Evolutionary conservation across 2,888 invertebrate genomes (phyloP), one percentile per base, ranked within the genome.

Genomic region (Netelia virgata): DNA sequence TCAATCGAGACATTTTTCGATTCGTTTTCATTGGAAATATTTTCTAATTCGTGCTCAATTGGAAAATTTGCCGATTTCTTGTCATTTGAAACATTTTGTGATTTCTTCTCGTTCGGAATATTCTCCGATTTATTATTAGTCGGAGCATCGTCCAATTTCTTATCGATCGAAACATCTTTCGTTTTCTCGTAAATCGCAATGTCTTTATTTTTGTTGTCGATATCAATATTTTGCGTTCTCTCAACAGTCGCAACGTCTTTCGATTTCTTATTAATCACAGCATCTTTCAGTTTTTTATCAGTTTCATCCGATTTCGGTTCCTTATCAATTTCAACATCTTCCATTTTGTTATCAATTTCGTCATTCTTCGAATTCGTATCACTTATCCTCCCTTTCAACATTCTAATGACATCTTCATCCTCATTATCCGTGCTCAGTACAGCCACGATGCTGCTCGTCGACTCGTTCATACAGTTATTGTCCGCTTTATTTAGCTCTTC

Each of bases 371-470:
- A 23, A 47, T 76, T 76, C 53, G 57, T 36, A 43, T 41, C 36
- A n/a, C 23, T n/a, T n/a, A 3, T n/a, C 1, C n/a, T 28, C 1
- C 28, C 11, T 61, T 28, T 43, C 8, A 18, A 69, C 59, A 23
- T 68, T 3, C 11, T 75, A 3, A n/a, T 36, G 50, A 11, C 41
- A n/a, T 50, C 18, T 14, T 10, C 9, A 18, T 59, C 43, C 5
- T 84, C 79, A 20, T 64, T 50, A 41, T 82, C 77, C 77, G 66
- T 73, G 47, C 70, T 77, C 16, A 83, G 61, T 6, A 75, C 68
- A 68, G 82, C 76, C 14, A 79, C 69, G 55, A 85, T 79, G n/a
- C 82, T 81, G 18, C 68, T 69, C n/a, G 72, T 85, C 23, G 81
- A 77, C 16, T 79, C 76, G 10, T 14, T 66, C 8, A 36, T 36